Evolutionary conservation across 2,797 vertebrate genomes (phyloP).

Genomic region (Acrossocheilus wenchowensis): DNA sequence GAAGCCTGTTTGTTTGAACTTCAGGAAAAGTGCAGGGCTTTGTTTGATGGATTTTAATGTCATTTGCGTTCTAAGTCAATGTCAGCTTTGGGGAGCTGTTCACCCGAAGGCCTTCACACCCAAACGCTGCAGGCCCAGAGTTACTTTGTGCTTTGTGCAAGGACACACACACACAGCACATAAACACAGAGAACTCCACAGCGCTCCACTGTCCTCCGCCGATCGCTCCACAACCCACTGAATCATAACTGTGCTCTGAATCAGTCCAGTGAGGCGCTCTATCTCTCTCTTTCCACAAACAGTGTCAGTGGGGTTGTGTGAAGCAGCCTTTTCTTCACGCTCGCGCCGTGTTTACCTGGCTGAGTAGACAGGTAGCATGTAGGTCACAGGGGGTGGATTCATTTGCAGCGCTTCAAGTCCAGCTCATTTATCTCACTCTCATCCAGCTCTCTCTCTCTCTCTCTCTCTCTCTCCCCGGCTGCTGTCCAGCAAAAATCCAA

Average conservation of each 20-base stretch:
- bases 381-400: slow-evolving; percentile 55
- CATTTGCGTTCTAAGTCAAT: slow-evolving; percentile 54
- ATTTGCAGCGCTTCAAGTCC: slow-evolving; percentile 39
- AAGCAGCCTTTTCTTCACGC: slow-evolving; percentile 27
- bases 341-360: slow-evolving; percentile 20
- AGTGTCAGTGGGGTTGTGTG: slow-evolving; percentile 33
- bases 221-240: background rate
- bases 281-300: slow-evolving; percentile 32
- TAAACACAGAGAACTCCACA: slow-evolving; percentile 5
- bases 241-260: slow-evolving; percentile 44
- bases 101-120: slow-evolving; percentile 34
- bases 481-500: slow-evolving; percentile 53
- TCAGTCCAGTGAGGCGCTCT: slow-evolving; percentile 35
- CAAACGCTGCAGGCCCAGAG: slow-evolving; percentile 5
- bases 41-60: slow-evolving; percentile 61
- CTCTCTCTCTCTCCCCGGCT: slow-evolving; percentile 4
- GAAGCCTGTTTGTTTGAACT: slow-evolving; percentile 52
- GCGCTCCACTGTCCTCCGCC: background rate
- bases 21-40: slow-evolving; percentile 50
- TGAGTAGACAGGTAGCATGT: slow-evolving; percentile 35
- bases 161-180: background rate
- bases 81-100: slow-evolving; percentile 36
- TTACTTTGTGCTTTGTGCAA: slow-evolving; percentile 9
- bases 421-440: slow-evolving; percentile 48
- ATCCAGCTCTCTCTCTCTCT: slow-evolving; percentile 52